These are phyloP conservation scores for Berghia stephanieae DNA, from an alignment of 1,140 invertebrate species.

Conservation along the genomic window DNA sequence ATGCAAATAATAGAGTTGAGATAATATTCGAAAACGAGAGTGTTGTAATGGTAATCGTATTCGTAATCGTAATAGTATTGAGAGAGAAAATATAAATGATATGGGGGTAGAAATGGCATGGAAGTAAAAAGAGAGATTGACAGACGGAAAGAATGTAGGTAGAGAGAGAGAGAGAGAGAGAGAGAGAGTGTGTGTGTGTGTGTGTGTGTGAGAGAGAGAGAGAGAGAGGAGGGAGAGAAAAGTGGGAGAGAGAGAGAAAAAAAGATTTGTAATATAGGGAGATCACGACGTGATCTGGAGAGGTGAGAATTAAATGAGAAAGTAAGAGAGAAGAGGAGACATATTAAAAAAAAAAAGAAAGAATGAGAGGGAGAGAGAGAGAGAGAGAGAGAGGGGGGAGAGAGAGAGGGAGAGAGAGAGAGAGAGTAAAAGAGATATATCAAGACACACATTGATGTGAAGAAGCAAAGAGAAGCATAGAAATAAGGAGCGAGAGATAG, in stretches of 20 bases:
- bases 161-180: background rate
- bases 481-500: too few relatives aligned
- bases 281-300: background rate
- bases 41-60: too few relatives aligned
- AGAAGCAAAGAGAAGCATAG: background rate
- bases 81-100: too few relatives aligned
- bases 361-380: background rate
- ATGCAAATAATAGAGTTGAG: too few relatives aligned
- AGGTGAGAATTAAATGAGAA: background rate
- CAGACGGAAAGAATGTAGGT: background rate
- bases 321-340: background rate
- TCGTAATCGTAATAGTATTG: too few relatives aligned
- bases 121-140: background rate
- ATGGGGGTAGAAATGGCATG: too few relatives aligned
- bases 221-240: slow-evolving; percentile 14
- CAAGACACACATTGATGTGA: background rate
- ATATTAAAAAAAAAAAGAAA: background rate
- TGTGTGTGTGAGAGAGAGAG: background rate
- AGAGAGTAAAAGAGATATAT: background rate
- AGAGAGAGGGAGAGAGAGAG: background rate
- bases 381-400: background rate
- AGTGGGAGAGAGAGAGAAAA: background rate
- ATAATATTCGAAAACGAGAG: too few relatives aligned
- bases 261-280: background rate
- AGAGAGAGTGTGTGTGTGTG: background rate